phyloP scores from a whole-genome alignment of 1,140 invertebrate species.

The Pseudomyrmex dendroicus region DNA sequence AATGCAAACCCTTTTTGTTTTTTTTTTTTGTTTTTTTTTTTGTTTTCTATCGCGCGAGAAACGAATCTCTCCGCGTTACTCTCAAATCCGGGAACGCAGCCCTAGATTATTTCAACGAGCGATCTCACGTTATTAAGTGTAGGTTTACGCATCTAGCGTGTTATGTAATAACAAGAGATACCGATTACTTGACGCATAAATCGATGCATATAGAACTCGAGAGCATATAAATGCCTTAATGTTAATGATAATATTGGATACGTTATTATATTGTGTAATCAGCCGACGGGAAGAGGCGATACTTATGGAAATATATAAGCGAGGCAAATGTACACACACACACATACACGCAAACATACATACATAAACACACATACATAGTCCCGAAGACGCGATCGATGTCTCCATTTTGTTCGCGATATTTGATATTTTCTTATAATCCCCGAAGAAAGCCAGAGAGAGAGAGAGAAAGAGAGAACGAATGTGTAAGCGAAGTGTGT shows the following conservation, averaged over 20 bases:
- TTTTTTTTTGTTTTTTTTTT: no score
- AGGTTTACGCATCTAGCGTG: conserved; percentile 81
- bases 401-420: conserved; percentile 83
- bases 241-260: conserved; percentile 84
- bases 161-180: conserved; percentile 69
- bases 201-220: conserved; percentile 78
- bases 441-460: conserved; percentile 64
- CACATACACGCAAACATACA: neutral
- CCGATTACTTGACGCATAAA: conserved; percentile 77
- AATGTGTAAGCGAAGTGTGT: conserved; percentile 69
- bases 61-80: neutral
- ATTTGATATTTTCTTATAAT: conserved; percentile 83
- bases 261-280: conserved; percentile 79
- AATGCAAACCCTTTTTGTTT: neutral
- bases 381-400: conserved; percentile 68
- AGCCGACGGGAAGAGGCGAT: conserved; percentile 69
- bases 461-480: conserved; percentile 46
- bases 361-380: conserved; percentile 24
- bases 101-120: conserved; percentile 84
- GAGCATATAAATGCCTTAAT: conserved; percentile 85
- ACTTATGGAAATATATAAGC: conserved; percentile 22
- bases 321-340: conserved; percentile 7
- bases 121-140: conserved; percentile 84
- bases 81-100: conserved; percentile 57
- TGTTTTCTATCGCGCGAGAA: neutral